Conservation (phyloP, 2,797 vertebrate species). For the Carduelis carduelis region DNA sequence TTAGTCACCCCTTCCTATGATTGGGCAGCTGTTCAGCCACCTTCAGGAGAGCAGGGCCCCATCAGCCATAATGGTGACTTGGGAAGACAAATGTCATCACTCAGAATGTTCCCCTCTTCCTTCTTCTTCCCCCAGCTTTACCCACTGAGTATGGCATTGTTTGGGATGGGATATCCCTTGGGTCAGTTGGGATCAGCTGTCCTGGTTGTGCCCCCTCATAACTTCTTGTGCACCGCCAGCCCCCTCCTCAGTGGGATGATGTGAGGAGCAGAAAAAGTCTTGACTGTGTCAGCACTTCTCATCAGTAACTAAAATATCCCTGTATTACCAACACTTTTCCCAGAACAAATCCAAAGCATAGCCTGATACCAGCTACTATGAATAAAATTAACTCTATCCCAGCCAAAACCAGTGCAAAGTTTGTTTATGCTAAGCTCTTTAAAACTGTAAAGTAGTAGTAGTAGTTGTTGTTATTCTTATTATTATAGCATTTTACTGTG, state of each 20-base stretch:
- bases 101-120: background rate
- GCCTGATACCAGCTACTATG: background rate
- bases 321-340: background rate
- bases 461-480: background rate
- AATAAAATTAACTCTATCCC: background rate
- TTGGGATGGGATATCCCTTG: too few species aligned
- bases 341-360: background rate
- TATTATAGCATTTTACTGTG: background rate
- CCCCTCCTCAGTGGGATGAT: background rate
- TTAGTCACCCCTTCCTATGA: background rate
- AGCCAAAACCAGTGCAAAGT: background rate
- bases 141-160: background rate
- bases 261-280: background rate
- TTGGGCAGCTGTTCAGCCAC: background rate
- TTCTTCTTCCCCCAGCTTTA: background rate
- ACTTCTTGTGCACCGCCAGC: background rate
- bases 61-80: background rate
- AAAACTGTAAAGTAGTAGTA: background rate
- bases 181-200: background rate
- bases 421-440: background rate
- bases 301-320: background rate
- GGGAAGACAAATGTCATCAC: fast-evolving
- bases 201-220: background rate
- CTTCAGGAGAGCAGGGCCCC: background rate
- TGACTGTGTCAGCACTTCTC: background rate